Percentiles rank a stretch among this genome's conserved stretches.
phyloP scores from a whole-genome alignment of 2,113 vertebrate species.

The Podocnemis expansa region DNA sequence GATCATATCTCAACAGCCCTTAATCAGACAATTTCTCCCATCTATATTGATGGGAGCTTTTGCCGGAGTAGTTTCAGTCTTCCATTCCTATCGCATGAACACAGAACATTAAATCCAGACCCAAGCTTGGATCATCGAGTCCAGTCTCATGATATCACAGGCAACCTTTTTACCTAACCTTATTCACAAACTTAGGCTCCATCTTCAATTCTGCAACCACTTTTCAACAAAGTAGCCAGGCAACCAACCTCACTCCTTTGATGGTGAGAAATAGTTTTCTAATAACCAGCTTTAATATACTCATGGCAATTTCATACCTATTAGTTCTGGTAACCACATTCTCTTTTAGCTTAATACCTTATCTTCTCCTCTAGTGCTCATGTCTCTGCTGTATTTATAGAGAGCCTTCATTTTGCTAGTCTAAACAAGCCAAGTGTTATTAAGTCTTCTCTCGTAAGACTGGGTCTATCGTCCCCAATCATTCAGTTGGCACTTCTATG shows the following conservation, averaged over 20 bases:
- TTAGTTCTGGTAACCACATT: neutral
- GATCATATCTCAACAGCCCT: neutral
- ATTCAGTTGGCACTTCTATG: neutral
- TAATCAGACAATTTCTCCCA: neutral
- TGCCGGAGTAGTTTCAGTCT: neutral
- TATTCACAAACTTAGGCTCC: neutral
- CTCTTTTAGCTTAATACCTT: neutral
- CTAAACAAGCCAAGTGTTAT: neutral
- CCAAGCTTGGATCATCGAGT: neutral
- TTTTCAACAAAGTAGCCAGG: neutral
- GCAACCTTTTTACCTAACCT: neutral
- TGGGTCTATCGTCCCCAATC: neutral
- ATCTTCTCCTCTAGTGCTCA: neutral
- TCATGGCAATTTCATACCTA: neutral
- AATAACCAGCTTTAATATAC: neutral
- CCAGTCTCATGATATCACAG: neutral
- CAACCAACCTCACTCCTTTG: neutral
- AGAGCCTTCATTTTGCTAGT: neutral
- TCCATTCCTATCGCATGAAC: neutral
- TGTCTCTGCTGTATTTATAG: neutral
- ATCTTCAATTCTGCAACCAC: neutral
- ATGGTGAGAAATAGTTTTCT: neutral
- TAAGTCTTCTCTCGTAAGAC: neutral
- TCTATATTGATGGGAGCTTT: neutral
- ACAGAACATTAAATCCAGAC: neutral